Conservation (phyloP, 2,888 invertebrate species). For the Camponotus fellah region DNA sequence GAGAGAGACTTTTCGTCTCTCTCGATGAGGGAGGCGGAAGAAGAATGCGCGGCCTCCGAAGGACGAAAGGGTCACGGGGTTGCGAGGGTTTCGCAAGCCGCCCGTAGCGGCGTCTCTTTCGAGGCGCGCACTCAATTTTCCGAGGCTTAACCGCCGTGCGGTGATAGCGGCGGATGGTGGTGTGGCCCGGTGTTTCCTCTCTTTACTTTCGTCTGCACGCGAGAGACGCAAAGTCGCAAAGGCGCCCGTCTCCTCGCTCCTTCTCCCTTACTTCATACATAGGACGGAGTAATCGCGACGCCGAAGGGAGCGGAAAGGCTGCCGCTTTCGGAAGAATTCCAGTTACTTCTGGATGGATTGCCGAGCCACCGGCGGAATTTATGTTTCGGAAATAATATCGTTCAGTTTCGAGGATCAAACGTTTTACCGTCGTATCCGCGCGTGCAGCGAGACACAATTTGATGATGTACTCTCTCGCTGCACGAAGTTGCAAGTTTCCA, state of each 20-base stretch:
- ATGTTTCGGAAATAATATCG: constrained; percentile 54
- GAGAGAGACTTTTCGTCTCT: constrained; percentile 58
- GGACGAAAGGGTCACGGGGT: constrained; percentile 27
- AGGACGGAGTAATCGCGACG: constrained; percentile 13
- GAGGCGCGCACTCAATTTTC: constrained; percentile 83
- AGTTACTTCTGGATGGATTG: constrained; percentile 42
- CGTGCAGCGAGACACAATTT: constrained; percentile 31
- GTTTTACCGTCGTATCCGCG: constrained; percentile 23
- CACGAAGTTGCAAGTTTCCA: constrained; percentile 7
- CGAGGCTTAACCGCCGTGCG: constrained; percentile 81
- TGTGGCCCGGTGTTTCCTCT: constrained; percentile 55
- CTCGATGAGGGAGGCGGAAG: constrained; percentile 1
- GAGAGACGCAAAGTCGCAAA: constrained; percentile 73
- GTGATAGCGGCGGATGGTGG: constrained; percentile 2
- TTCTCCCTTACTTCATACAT: constrained; percentile 65
- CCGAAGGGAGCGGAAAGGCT: not conserved
- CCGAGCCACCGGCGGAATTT: constrained; percentile 18
- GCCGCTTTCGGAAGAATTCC: constrained; percentile 26
- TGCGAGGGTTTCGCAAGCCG: constrained; percentile 37
- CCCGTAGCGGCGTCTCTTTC: constrained; percentile 47
- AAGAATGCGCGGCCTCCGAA: constrained; percentile 6
- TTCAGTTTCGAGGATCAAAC: constrained; percentile 33
- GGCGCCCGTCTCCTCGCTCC: constrained; percentile 60
- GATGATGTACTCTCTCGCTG: constrained; percentile 6
- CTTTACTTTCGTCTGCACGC: constrained; percentile 61